These are phyloP conservation scores for Anthoscopus minutus DNA, from an alignment of 2,113 vertebrate species.

Conservation along the genomic window DNA sequence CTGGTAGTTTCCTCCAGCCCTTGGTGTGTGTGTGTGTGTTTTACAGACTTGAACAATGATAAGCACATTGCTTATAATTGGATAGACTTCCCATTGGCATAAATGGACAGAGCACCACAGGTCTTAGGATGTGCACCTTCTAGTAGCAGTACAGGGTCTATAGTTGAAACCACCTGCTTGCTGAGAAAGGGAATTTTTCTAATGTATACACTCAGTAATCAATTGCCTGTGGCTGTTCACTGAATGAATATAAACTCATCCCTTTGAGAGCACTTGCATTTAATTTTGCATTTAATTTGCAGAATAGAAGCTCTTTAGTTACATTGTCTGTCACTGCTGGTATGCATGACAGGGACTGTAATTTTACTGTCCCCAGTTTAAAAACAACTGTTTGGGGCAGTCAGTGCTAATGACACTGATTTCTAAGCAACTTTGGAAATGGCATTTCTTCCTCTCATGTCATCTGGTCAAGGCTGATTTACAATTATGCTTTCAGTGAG, in stretches of 20 bases:
- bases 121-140: neutral
- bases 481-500: neutral
- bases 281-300: conserved; percentile 29
- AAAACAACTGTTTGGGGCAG: neutral
- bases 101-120: neutral
- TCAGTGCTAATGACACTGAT: neutral
- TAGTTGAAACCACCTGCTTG: neutral
- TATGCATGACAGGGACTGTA: neutral
- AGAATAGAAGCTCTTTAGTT: neutral
- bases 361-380: neutral
- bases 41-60: neutral
- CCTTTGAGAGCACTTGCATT: conserved; percentile 3
- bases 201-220: neutral
- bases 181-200: neutral
- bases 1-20: neutral
- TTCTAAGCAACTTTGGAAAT: neutral
- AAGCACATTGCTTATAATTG: neutral
- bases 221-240: neutral
- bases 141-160: neutral
- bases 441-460: neutral
- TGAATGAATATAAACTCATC: neutral
- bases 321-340: neutral
- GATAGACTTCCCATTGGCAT: neutral
- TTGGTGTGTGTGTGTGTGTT: neutral
- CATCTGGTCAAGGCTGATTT: conserved; percentile 1